Base-by-base conservation (phyloP, 2,888 invertebrate species). In the Chloroclystis v-ata region DNA sequence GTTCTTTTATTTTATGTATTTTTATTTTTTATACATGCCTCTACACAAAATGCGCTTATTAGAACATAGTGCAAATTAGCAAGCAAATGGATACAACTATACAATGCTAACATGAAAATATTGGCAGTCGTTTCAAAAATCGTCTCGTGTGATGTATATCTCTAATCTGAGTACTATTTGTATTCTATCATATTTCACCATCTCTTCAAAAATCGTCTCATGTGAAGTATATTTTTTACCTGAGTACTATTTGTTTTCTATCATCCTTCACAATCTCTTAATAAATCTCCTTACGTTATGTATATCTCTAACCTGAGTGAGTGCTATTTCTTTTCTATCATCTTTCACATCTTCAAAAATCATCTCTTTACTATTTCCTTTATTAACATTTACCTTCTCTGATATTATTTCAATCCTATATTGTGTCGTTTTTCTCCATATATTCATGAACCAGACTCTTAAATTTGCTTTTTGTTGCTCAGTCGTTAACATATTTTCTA, bases 101-200 rank as follows among this genome's bases (percentile, higher is more conserved):
- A 49, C 29, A 13, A 28, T 35, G 24, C 25, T 46, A 14, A 40
- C n/a, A n/a, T 33, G 35, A 45, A 45, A 39, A 51, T 12, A 37
- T 48, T 47, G 14, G 44, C 2, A 10, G 28, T 32, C n/a, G 41
- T 37, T 10, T 7, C 44, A 29, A 48, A 55, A 51, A 67, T 32
- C 54, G 79, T 82, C 82, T 85, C 35, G 84, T 85, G 83, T 85
- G 85, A 65, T 85, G 84, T 85, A 82, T 84, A 82, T 73, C 25
- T 20, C 25, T 41, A 9, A 30, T 26, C 14, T 24, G 14, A 38
- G 37, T 45, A 28, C 28, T 26, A 69, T 79, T 69, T 78, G 71
- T 69, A 72, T 65, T 49, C 37, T 37, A 53, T 69, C 26, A 26
- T 71, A 69, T 72, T 77, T 54, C 58, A 68, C 61, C n/a, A n/a